Evolutionary conservation across 2,888 invertebrate genomes (phyloP), one percentile per base, ranked within the genome.

Genomic region (Aphodius sticticus): DNA sequence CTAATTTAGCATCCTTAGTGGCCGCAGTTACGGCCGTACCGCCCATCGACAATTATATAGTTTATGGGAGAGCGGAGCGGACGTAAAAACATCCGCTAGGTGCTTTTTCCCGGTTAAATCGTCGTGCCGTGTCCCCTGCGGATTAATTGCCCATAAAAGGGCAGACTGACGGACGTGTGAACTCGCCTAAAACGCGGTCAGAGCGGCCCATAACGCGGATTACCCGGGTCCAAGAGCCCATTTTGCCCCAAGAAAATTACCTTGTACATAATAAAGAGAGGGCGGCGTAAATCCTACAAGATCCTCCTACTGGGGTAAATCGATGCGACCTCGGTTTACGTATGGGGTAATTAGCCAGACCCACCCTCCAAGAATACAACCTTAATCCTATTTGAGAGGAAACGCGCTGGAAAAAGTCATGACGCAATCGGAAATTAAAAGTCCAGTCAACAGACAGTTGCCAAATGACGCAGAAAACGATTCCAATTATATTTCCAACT

Each of bases 1-100:
- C 86, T 86, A 87, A 87, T 87, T 88, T 87, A 86, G 79, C 84
- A 84, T 83, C 81, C 83, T 82, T 82, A 78, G 79, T 82, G 79
- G 81, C 82, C 81, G 69, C 78, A 26, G n/a, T 83, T 84, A 83
- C 84, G 74, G 78, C 76, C 77, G 74, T 69, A 38, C 76, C 78
- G 53, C 76, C 78, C 79, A 79, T 83, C 77, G 80, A 81, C 79
- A 80, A 81, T 82, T 81, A 82, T 77, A 77, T 77, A 81, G 81
- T 81, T 81, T 81, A 77, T 76, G 53, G 76, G 7, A 69, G 72
- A 76, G 53, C 26, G 26, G 26, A 26, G 26, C 26, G 26, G 26
- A 38, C 77, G 69, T 78, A 79, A 74, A 79, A 76, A 74, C 77
- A 37, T 69, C 16, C 69, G 2, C 70, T 53, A 70, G 53, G 36